Evolutionary conservation across 1,140 invertebrate species (phyloP).

Genomic region (Hirudo medicinalis): DNA sequence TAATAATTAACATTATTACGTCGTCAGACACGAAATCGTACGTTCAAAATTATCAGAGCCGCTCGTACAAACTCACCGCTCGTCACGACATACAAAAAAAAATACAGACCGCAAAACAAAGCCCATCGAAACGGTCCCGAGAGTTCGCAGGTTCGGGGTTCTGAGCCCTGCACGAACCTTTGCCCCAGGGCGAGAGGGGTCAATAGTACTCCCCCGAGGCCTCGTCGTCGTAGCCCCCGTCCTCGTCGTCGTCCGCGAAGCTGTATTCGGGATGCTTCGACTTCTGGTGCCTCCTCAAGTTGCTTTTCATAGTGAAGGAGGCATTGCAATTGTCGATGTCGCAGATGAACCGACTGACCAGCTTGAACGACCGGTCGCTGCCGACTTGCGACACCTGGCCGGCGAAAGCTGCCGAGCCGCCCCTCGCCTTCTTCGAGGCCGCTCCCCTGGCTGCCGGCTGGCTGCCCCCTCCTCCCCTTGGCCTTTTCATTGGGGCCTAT

Average conservation of each 20-base stretch:
- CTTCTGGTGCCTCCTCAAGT: constrained; percentile 13
- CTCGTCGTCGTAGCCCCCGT: constrained; percentile 1
- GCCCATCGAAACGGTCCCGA: no score
- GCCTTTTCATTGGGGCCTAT: background rate
- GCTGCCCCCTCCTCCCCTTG: background rate
- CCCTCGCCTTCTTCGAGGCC: background rate
- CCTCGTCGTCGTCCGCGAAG: background rate
- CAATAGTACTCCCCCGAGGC: background rate
- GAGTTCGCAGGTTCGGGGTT: no score
- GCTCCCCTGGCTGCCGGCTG: background rate
- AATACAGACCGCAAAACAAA: no score
- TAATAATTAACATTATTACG: no score
- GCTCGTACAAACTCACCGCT: no score
- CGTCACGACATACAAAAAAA: no score
- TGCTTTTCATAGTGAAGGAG: constrained; percentile 11
- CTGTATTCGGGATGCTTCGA: background rate
- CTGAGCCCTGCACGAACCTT: no score
- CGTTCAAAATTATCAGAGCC: no score
- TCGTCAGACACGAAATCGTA: no score
- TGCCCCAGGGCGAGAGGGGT: background rate
- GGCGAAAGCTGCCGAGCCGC: background rate
- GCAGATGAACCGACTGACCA: constrained; percentile 13
- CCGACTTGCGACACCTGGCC: background rate
- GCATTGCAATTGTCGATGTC: constrained; percentile 12
- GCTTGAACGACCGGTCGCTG: constrained; percentile 1